phyloP scores from a whole-genome alignment of 2,888 invertebrate genomes.

The Dendrolimus pini region DNA sequence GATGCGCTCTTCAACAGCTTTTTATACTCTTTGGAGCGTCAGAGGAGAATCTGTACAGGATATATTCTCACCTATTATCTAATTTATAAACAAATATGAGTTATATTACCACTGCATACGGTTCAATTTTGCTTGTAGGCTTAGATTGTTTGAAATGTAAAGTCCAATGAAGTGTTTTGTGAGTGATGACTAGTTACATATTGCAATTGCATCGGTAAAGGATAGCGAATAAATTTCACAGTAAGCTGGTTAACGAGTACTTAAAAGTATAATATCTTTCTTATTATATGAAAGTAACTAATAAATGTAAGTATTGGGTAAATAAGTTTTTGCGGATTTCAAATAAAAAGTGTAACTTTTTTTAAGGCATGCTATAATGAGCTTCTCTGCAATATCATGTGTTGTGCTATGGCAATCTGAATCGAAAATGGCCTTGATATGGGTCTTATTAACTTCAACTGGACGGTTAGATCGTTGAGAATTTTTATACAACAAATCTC shows the following conservation, averaged over 20 bases:
- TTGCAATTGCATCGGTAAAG: constrained; percentile 37
- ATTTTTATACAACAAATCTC: too few species aligned
- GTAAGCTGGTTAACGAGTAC: constrained; percentile 29
- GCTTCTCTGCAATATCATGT: too few species aligned
- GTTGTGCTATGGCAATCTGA: too few species aligned
- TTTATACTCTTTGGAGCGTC: constrained; percentile 40
- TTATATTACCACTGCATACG: constrained; percentile 7
- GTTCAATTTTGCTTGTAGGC: constrained; percentile 12
- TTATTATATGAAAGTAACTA: too few species aligned
- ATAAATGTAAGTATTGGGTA: too few species aligned
- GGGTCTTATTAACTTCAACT: too few species aligned
- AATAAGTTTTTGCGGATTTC: too few species aligned
- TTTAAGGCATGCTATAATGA: too few species aligned
- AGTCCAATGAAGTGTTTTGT: constrained; percentile 21
- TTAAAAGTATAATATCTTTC: too few species aligned
- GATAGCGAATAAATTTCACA: constrained; percentile 43
- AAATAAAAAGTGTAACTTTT: too few species aligned
- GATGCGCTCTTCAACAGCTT: constrained; percentile 28
- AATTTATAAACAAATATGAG: constrained; percentile 10
- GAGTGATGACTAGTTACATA: constrained; percentile 50
- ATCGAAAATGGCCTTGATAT: too few species aligned
- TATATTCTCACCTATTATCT: constrained; percentile 13
- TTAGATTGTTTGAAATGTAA: constrained; percentile 9
- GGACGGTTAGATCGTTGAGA: too few species aligned
- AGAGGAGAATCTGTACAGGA: constrained; percentile 32